Percentiles rank a stretch among this genome's conserved stretches.
Conservation (phyloP, 1,140 invertebrate genomes). For the Brachionus plicatilis region DNA sequence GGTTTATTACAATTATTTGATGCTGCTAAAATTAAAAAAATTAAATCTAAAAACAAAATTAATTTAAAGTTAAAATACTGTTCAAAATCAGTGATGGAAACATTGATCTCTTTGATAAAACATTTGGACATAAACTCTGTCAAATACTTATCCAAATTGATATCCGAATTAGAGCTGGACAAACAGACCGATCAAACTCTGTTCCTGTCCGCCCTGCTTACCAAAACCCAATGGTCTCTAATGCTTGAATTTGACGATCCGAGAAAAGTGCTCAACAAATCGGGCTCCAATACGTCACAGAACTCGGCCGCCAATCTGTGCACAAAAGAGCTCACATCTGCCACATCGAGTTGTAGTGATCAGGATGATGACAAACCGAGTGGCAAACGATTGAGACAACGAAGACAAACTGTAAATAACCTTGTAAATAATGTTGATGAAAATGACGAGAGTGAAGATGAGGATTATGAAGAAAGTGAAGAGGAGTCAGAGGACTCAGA, state of each 20-base stretch:
- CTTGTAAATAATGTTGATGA: constrained; percentile 28
- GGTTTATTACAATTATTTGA: too few relatives aligned
- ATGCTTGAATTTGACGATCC: constrained; percentile 53
- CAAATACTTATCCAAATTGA: constrained; percentile 74
- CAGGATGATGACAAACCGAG: not conserved
- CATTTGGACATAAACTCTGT: constrained; percentile 78
- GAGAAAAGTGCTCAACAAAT: not conserved
- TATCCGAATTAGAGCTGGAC: constrained; percentile 76
- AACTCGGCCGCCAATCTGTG: not conserved
- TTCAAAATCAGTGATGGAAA: constrained; percentile 81
- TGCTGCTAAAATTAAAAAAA: not conserved
- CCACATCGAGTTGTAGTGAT: not conserved
- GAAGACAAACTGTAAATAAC: constrained; percentile 15
- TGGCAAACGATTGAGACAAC: not conserved
- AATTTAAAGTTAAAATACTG: constrained; percentile 72
- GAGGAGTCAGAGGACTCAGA: constrained; percentile 47
- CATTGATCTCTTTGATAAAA: constrained; percentile 79
- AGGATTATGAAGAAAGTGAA: constrained; percentile 42
- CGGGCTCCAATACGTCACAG: not conserved
- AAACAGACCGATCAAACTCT: constrained; percentile 85
- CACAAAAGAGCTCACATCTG: not conserved
- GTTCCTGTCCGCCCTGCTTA: constrained; percentile 76
- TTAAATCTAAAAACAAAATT: not conserved
- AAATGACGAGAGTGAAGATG: constrained; percentile 37
- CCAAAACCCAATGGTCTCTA: constrained; percentile 78